A percentile compares a stretch with the other conserved stretches of the same genome.
phyloP scores from a whole-genome alignment of 2,113 vertebrate species.

The Ceratotherium simum region DNA sequence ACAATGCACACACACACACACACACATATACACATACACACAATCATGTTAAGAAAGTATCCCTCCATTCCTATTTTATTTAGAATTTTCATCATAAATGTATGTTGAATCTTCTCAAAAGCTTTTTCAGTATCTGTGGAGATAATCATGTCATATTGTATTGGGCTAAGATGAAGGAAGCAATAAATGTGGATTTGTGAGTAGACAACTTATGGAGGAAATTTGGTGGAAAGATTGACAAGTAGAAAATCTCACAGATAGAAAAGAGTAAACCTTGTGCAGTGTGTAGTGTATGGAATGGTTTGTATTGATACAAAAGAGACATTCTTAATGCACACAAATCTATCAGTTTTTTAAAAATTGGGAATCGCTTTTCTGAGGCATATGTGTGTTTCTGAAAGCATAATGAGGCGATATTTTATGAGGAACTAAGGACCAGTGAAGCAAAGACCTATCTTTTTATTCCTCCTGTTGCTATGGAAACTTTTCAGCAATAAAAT shows the following conservation, averaged over 20 bases:
- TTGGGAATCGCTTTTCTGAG: not conserved
- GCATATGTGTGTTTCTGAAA: not conserved
- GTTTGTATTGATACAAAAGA: not conserved
- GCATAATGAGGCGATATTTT: not conserved
- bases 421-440: not conserved
- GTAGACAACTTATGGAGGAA: not conserved
- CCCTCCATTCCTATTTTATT: not conserved
- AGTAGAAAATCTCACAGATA: not conserved
- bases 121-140: not conserved
- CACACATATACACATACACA: not conserved
- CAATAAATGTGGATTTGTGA: not conserved
- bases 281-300: not conserved
- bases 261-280: not conserved
- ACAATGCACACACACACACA: too few relatives aligned
- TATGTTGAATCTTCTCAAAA: not conserved
- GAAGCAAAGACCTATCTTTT: not conserved
- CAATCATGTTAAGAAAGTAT: not conserved
- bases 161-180: not conserved
- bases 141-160: not conserved
- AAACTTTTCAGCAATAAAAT: not conserved
- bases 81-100: not conserved
- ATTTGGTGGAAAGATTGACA: not conserved
- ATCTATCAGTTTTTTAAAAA: not conserved
- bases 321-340: not conserved
- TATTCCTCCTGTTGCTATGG: conserved; percentile 14